phyloP scores from a whole-genome alignment of 2,888 invertebrate species.

The Anagyrus pseudococci region DNA sequence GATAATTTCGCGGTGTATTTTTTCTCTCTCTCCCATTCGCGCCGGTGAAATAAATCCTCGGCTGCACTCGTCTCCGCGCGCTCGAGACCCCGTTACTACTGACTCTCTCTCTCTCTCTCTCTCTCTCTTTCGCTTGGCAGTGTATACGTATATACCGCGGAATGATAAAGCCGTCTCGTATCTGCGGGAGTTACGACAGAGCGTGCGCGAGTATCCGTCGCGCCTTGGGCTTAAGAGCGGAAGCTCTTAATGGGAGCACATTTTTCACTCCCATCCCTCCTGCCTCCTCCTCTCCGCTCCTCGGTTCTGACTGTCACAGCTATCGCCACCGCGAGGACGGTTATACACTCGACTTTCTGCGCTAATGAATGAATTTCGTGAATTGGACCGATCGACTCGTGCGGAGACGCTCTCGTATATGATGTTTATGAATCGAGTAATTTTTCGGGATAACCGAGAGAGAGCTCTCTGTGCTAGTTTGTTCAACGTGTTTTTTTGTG shows the following conservation, averaged over 20 bases:
- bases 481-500: too few relatives aligned
- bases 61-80: too few relatives aligned
- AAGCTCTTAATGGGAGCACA: slow-evolving; percentile 31
- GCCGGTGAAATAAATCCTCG: too few relatives aligned
- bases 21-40: too few relatives aligned
- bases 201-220: background rate
- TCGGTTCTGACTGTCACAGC: too few relatives aligned
- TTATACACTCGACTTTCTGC: too few relatives aligned
- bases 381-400: slow-evolving; percentile 1
- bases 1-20: too few relatives aligned
- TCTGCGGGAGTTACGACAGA: slow-evolving; percentile 18
- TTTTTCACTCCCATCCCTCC: slow-evolving; percentile 17
- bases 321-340: too few relatives aligned
- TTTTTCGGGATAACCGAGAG: background rate
- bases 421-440: background rate
- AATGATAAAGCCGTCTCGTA: slow-evolving; percentile 30
- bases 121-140: slow-evolving; percentile 9
- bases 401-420: background rate
- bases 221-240: slow-evolving; percentile 30
- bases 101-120: too few relatives aligned
- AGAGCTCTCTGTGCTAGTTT: too few relatives aligned
- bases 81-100: too few relatives aligned
- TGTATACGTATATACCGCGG: slow-evolving; percentile 25
- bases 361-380: slow-evolving; percentile 25
- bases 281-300: background rate